These are phyloP conservation scores for Drosophila athabasca DNA, from an alignment of 1,140 invertebrate genomes.

Conservation along the genomic window DNA sequence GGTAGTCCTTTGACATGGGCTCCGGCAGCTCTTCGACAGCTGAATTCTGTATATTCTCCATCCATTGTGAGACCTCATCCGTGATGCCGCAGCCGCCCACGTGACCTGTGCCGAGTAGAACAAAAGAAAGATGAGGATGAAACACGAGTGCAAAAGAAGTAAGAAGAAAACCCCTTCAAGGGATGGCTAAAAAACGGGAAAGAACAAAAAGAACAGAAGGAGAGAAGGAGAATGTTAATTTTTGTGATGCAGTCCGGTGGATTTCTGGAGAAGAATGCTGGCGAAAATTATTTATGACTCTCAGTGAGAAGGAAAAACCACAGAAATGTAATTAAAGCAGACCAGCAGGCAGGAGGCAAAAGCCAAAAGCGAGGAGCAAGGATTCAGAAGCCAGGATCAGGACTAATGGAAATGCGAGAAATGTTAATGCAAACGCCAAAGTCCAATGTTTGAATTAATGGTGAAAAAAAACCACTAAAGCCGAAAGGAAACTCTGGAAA, in stretches of 20 bases:
- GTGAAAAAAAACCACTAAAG: neutral
- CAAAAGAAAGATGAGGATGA: constrained; percentile 14
- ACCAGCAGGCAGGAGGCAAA: constrained; percentile 1
- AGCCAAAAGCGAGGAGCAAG: neutral
- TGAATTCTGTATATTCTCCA: constrained; percentile 95
- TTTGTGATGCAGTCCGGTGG: constrained; percentile 46
- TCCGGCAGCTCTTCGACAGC: constrained; percentile 85
- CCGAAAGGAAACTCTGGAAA: constrained; percentile 14
- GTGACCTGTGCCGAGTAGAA: constrained; percentile 86
- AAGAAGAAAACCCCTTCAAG: constrained; percentile 26
- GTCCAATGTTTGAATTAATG: constrained; percentile 54
- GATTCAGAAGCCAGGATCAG: neutral
- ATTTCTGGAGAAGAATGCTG: constrained; percentile 17
- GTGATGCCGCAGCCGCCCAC: constrained; percentile 93
- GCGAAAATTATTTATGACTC: constrained; percentile 74
- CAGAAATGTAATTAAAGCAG: constrained; percentile 78
- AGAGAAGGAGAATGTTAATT: constrained; percentile 41
- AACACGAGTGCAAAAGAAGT: constrained; percentile 31
- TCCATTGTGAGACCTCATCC: constrained; percentile 94
- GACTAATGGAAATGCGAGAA: constrained; percentile 20
- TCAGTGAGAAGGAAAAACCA: constrained; percentile 56
- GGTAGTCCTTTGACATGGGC: constrained; percentile 82
- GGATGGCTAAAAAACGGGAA: constrained; percentile 4
- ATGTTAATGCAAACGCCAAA: constrained; percentile 74
- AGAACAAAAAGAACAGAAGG: neutral